Conservation (phyloP, 2,113 vertebrate species). For the Mellivora capensis region DNA sequence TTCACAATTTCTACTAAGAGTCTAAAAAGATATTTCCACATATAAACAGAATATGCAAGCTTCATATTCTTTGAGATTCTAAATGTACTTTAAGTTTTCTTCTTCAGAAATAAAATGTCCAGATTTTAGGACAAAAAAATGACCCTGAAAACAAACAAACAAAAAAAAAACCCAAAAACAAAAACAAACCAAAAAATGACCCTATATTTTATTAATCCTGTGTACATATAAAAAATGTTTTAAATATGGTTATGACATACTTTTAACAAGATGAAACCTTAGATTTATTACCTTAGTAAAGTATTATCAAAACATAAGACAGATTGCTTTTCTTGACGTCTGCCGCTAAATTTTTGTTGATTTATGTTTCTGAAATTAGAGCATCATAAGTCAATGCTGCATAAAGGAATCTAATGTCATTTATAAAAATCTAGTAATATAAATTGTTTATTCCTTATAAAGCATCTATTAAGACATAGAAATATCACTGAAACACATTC, state of each 20-base stretch:
- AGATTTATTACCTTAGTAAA: conserved; percentile 17
- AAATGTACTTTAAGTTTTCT: conserved; percentile 5
- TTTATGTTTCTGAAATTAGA: conserved; percentile 36
- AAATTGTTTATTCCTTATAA: too few relatives aligned
- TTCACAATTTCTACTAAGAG: background rate
- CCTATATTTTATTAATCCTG: background rate
- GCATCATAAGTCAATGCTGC: conserved; percentile 19
- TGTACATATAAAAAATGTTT: conserved; percentile 34
- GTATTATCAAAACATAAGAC: conserved; percentile 47
- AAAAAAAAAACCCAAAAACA: background rate
- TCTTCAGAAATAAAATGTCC: conserved; percentile 38
- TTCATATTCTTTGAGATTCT: background rate
- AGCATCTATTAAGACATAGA: conserved; percentile 58
- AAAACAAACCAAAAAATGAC: background rate
- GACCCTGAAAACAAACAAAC: background rate
- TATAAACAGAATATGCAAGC: background rate
- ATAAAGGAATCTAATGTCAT: conserved; percentile 35
- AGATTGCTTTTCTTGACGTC: conserved; percentile 42
- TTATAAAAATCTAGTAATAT: too few relatives aligned
- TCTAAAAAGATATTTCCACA: background rate
- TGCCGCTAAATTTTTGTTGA: conserved; percentile 48
- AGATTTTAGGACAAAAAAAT: conserved; percentile 35
- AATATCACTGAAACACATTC: conserved; percentile 47
- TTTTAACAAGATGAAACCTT: conserved; percentile 23
- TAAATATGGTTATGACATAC: conserved; percentile 36